These are phyloP conservation scores for Hypolimnas misippus DNA, from an alignment of 2,888 invertebrate genomes.

Conservation along the genomic window DNA sequence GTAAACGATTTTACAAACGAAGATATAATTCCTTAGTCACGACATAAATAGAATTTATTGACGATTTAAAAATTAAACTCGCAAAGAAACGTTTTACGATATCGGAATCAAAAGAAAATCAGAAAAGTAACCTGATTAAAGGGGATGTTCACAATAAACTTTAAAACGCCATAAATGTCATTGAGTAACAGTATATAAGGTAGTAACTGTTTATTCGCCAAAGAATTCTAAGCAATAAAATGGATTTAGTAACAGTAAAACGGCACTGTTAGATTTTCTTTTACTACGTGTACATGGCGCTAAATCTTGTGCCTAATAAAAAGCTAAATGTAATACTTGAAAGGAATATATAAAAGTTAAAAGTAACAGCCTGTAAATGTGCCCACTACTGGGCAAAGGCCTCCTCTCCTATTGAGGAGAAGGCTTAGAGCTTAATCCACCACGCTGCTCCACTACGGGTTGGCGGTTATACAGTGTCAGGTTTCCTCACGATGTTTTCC, in stretches of 20 bases:
- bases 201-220: conserved; percentile 28
- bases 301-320: not conserved
- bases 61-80: not conserved
- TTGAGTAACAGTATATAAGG: conserved; percentile 14
- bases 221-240: conserved; percentile 27
- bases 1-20: too few species aligned
- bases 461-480: too few species aligned
- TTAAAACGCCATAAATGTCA: conserved; percentile 26
- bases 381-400: too few species aligned
- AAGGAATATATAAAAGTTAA: too few species aligned
- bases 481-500: too few species aligned
- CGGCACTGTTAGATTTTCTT: conserved; percentile 31
- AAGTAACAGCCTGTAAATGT: too few species aligned
- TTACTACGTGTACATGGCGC: conserved; percentile 11
- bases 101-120: not conserved
- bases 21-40: too few species aligned
- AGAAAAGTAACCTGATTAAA: conserved; percentile 5
- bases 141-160: conserved; percentile 13
- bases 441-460: too few species aligned
- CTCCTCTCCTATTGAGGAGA: too few species aligned
- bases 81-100: not conserved
- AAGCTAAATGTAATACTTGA: not conserved
- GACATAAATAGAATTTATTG: too few species aligned
- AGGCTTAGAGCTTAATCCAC: too few species aligned
- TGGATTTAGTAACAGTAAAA: conserved; percentile 33